Evolutionary conservation across 2,797 vertebrate genomes (phyloP).

Genomic region (Aldrovandia affinis): DNA sequence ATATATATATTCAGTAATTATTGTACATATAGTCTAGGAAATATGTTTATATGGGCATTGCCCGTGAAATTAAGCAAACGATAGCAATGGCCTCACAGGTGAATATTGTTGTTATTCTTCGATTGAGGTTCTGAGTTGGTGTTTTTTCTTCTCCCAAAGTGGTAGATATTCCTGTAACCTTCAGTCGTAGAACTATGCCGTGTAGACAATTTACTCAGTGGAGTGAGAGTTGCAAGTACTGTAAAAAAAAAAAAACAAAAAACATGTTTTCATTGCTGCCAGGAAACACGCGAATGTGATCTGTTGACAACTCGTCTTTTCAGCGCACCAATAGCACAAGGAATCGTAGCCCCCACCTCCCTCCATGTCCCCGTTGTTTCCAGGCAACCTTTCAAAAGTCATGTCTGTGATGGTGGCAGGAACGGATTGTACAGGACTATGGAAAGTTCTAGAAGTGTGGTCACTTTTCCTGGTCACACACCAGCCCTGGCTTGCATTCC

Average conservation of each 20-base stretch:
- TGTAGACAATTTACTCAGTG: conserved; percentile 7
- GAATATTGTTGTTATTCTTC: conserved; percentile 20
- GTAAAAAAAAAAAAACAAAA: no score
- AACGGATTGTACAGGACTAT: conserved; percentile 3
- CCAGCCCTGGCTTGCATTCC: neutral
- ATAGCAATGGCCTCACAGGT: neutral
- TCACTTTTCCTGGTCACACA: neutral
- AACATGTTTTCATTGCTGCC: neutral
- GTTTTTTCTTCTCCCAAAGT: conserved; percentile 1
- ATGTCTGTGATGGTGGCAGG: neutral
- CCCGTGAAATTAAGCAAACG: neutral
- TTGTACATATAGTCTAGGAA: conserved; percentile 25
- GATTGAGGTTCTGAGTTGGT: neutral
- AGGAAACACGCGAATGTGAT: conserved; percentile 48
- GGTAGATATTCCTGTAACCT: conserved; percentile 28
- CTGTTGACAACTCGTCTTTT: conserved; percentile 46
- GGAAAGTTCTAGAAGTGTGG: neutral
- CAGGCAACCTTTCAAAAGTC: conserved; percentile 58
- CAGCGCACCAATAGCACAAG: conserved; percentile 70
- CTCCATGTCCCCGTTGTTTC: conserved; percentile 19
- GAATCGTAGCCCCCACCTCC: conserved; percentile 68
- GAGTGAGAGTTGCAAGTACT: conserved; percentile 5
- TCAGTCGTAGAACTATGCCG: conserved; percentile 4
- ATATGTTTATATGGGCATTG: conserved; percentile 5
- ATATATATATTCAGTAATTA: conserved; percentile 32